Evolutionary conservation across 2,113 vertebrate species (phyloP), one percentile per base, ranked within the genome.

Genomic region (Tachysurus vachellii): DNA sequence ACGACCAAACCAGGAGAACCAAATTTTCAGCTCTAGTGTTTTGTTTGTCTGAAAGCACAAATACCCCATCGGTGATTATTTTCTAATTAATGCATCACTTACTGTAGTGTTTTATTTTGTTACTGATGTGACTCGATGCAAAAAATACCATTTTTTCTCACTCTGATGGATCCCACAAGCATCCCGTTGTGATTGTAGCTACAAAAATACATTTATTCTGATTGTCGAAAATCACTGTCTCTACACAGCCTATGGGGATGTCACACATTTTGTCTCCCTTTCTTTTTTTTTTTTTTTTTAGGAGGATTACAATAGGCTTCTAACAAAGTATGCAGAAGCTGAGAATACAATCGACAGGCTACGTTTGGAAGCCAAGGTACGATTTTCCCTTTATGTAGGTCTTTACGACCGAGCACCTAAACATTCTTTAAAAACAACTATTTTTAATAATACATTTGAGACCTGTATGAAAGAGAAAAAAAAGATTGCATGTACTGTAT

Each of bases 261-360:
- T 71, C 21, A 28, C 61, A 7, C 87, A 17, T 84, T 31, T 54
- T 36, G 17, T 71, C 28, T 79, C 28, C 12, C 28, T 26, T 14
- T 57, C 7, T 54, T 75, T 31, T 89, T 0, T 92, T 26, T 26
- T 14, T 57, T 5, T 54, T 75, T 31, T 89, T 0, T 92, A 99
- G 98, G 97, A 99, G 4, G 96, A 98, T 88, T 96, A 99, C 91
- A 95, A 95, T 94, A 96, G 90, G 88, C 96, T 99, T 91, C 95
- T 99, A 92, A 98, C 96, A 80, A 98, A 98, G 92, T 97, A 97
- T 0, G 98, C 98, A 0, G 98, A 97, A 91, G 97, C 98, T 0
- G 96, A 98, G 90, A 99, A 99, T 92, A 99, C 98, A 87, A 99
- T 99, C 8, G 98, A 99, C 94, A 96, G 96, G 73, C 95, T 99